These are phyloP conservation scores for Nemotelus nigrinus DNA, from an alignment of 2,888 invertebrate genomes.

Conservation along the genomic window DNA sequence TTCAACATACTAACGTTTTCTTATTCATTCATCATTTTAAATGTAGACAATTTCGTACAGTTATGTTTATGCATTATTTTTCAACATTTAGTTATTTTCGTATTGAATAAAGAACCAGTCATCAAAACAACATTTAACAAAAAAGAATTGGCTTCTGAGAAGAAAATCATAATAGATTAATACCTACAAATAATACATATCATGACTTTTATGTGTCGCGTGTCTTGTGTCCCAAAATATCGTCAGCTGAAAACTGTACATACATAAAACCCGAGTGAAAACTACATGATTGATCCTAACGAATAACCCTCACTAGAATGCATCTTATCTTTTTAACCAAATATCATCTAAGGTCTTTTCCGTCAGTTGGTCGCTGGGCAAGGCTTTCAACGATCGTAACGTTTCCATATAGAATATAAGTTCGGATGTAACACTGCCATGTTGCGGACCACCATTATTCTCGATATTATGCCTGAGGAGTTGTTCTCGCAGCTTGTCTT, in stretches of 20 bases:
- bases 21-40: background rate
- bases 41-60: conserved; percentile 28
- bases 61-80: conserved; percentile 21
- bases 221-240: too few relatives aligned
- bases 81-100: conserved; percentile 17
- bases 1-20: conserved; percentile 36
- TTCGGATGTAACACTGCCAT: conserved; percentile 93
- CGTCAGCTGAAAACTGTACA: too few relatives aligned
- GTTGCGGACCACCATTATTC: conserved; percentile 96
- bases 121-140: background rate
- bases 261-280: too few relatives aligned
- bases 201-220: too few relatives aligned
- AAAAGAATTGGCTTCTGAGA: background rate
- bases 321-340: conserved; percentile 70
- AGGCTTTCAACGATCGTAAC: conserved; percentile 79
- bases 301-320: background rate
- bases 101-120: conserved; percentile 15
- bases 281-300: too few relatives aligned
- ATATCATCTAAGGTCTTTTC: conserved; percentile 85
- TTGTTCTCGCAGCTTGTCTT: conserved; percentile 85
- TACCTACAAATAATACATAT: conserved; percentile 15
- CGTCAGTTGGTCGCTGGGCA: conserved; percentile 77
- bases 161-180: background rate
- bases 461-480: conserved; percentile 86
- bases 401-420: conserved; percentile 91